Evolutionary conservation across 1,140 invertebrate genomes (phyloP), one percentile per base, ranked within the genome.

Genomic region (Sycobia sp.): DNA sequence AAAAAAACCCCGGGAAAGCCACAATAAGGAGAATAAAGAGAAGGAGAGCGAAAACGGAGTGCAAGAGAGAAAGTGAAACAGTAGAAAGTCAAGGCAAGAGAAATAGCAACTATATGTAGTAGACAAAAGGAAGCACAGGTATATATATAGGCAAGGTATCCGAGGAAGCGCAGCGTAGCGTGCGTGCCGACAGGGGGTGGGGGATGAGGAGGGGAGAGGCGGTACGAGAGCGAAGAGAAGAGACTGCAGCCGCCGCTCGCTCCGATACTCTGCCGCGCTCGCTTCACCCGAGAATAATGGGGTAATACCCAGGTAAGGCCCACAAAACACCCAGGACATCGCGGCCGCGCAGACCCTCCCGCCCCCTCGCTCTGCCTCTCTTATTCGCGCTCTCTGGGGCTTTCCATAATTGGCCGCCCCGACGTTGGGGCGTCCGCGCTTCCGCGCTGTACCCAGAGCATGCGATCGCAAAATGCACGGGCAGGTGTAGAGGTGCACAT

Each of bases 331-430:
- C 61, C 36, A n/a, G n/a, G n/a, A 43, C 68, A 64, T 64, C 50
- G 43, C 25, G 54, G 39, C 18, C 25, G 53, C 53, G 34, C n/a
- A 34, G 10, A 16, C 36, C 1, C 27, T 20, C 66, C 65, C 64
- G 22, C 22, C 18, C 14, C n/a, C 25, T n/a, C n/a, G n/a, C n/a
- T n/a, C n/a, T n/a, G n/a, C n/a, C n/a, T n/a, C n/a, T n/a, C n/a
- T n/a, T n/a, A n/a, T n/a, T n/a, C n/a, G n/a, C n/a, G n/a, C n/a
- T 50, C 47, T 50, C 47, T 34, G 29, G 25, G 70, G 69, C 69
- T 73, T 73, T 71, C 72, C 73, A 75, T 79, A 79, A 79, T 79
- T 80, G 76, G 76, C 63, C 71, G 68, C 47, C n/a, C n/a, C 65
- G 36, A 41, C 39, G 36, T 32, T 62, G 29, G 27, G n/a, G 25